Base-by-base conservation (phyloP, 2,113 vertebrate species). In the Catharus fuscescens region DNA sequence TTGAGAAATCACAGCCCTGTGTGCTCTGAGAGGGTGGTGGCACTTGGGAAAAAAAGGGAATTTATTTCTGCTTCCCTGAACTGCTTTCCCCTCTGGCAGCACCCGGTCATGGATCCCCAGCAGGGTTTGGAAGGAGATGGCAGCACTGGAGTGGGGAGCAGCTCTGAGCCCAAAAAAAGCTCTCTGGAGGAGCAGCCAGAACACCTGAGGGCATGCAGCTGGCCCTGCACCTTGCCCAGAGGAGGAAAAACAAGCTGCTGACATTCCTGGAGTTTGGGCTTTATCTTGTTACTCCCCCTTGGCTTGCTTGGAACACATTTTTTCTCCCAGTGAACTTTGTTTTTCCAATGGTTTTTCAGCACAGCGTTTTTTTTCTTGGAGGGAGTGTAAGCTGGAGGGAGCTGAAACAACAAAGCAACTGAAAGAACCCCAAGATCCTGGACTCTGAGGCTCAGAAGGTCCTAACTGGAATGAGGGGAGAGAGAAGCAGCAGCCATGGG, bases 41-140 rank as follows among this genome's bases (percentile, higher is more conserved):
- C 78, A 54, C 66, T 62, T 29, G 26, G 52, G 10, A 6, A 26
- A 29, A 40, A 40, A 57, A 50, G 3, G 82, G 42, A 24, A 66
- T 21, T 65, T 4, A 19, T 86, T 91, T 59, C 11, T 44, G 64
- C 52, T 69, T 50, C 88, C 48, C 50, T 36, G 64, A 59, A 29
- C 29, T 19, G 28, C 10, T 87, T 38, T 72, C 57, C 62, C 56
- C 78, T 50, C 28, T 9, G 45, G 91, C 61, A 92, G 32, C n/a
- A 61, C 6, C 18, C 0, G 0, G 54, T 80, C 59, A 2, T 0
- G 32, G 54, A 45, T 44, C 28, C 20, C 42, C 69, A 19, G 24
- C 0, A 9, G 48, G 40, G 53, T 14, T n/a, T 25, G 38, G 64
- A 36, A 38, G 17, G 60, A 79, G 5, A 3, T 28, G 60, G 28